Conservation (phyloP, 23 tunicate genomes). For the Halocynthia roretzi region DNA sequence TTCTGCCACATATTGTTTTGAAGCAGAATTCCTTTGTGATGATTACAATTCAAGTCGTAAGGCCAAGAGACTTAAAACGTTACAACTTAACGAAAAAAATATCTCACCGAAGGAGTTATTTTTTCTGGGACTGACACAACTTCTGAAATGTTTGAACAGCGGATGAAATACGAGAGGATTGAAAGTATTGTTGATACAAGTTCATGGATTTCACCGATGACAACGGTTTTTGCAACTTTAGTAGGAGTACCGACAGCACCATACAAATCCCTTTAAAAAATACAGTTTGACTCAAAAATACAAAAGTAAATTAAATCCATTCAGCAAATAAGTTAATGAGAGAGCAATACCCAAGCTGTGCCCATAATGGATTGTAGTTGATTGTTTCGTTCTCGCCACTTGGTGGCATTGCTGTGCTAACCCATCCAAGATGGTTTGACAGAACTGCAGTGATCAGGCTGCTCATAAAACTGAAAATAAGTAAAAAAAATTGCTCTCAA, state of each 20-base stretch:
- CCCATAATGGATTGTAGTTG: constrained; percentile 78
- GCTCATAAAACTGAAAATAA: constrained; percentile 47
- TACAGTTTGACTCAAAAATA: not conserved
- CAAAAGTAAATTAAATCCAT: not conserved
- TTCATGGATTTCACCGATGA: constrained; percentile 65
- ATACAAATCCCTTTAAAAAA: constrained; percentile 59
- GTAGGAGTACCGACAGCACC: constrained; percentile 93
- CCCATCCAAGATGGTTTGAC: constrained; percentile 91
- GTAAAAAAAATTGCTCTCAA: not conserved
- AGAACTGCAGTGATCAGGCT: constrained; percentile 61
- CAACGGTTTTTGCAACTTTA: constrained; percentile 71
- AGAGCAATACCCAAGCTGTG: constrained; percentile 70
- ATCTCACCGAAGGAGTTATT: constrained; percentile 64
- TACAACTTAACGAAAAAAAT: not conserved
- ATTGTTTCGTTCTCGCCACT: constrained; percentile 4
- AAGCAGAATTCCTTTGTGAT: too few species aligned
- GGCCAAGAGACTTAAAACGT: not conserved
- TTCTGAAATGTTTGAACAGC: constrained; percentile 55
- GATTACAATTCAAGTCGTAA: too few species aligned
- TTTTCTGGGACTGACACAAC: constrained; percentile 45
- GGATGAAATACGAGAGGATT: constrained; percentile 78
- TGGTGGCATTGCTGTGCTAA: constrained; percentile 35
- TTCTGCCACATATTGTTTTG: too few species aligned
- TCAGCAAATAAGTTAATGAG: not conserved
- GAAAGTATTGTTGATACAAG: constrained; percentile 64